Conservation (phyloP, 2,113 vertebrate genomes). For the Chionodraco myersi region DNA sequence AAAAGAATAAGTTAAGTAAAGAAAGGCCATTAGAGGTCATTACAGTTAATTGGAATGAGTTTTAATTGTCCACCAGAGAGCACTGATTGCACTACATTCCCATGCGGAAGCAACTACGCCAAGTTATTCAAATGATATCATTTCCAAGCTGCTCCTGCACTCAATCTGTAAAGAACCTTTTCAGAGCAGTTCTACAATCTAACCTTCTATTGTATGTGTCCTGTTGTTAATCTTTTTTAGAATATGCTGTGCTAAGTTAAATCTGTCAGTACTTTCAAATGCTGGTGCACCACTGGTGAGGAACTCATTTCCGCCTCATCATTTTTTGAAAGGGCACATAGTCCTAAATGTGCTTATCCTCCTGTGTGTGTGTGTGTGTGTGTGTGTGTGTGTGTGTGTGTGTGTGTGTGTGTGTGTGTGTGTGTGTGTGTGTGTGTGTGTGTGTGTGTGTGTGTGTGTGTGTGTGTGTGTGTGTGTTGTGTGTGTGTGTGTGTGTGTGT, state of each 20-base stretch:
- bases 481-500: too few species aligned
- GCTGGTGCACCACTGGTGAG: background rate
- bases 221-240: slow-evolving; percentile 13
- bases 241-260: slow-evolving; percentile 22
- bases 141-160: background rate
- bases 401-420: background rate
- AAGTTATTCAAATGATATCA: background rate
- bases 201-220: background rate
- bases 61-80: too few species aligned
- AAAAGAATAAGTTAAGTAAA: too few species aligned
- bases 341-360: slow-evolving; percentile 9
- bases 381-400: background rate
- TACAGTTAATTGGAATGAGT: too few species aligned
- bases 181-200: slow-evolving; percentile 14
- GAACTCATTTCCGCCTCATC: slow-evolving; percentile 26
- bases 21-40: too few species aligned
- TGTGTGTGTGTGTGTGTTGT: background rate
- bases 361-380: background rate
- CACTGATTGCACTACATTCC: background rate
- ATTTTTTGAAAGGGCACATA: slow-evolving; percentile 47
- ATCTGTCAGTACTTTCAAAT: background rate
- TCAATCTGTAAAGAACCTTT: background rate
- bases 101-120: background rate
- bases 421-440: background rate
- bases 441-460: background rate